Evolutionary conservation across 2,797 vertebrate genomes (phyloP), one percentile per base, ranked within the genome.

Genomic region (Acipenser transmontanus): DNA sequence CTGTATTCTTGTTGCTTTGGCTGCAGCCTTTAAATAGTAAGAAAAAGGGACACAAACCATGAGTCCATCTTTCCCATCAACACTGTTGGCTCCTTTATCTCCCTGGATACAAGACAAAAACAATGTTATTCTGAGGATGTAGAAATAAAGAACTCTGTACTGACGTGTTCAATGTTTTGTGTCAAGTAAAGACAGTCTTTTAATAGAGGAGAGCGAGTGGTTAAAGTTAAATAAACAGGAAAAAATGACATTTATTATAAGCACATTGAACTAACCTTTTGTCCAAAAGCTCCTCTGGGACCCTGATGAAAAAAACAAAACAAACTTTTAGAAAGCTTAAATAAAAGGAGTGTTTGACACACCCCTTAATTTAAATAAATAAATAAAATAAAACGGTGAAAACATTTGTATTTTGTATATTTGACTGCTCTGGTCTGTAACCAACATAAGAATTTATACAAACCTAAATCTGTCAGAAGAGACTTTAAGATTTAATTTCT

Each of bases 231-330:
- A 47, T 63, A n/a, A 50, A 49, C 12, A 63, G 34, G 17, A 62
- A 59, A 62, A n/a, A 49, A 47, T 7, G 48, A 64, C 51, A 12
- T 59, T 10, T 47, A 50, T 10, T 12, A 2, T 60, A 61, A 4
- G 47, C 12, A 64, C 12, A 9, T n/a, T 47, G 8, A 10, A 65
- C 67, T 54, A 49, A 67, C 67, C 64, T 69, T 75, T 69, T 49
- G 61, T 65, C 71, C 67, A 66, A 60, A 50, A 2, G 63, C 6
- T 6, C 69, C 65, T 66, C 65, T 71, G 56, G 17, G 66, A 11
- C 69, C 69, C 65, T 71, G 7, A 54, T 13, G 47, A 50, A n/a
- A 61, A 20, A 52, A 20, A 14, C 13, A 14, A 59, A 10, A 52
- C 4, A 34, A 3, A 34, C 34, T 34, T 34, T 34, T 34, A 34